phyloP scores from a whole-genome alignment of 2,888 invertebrate species.

The Agrotis ipsilon region DNA sequence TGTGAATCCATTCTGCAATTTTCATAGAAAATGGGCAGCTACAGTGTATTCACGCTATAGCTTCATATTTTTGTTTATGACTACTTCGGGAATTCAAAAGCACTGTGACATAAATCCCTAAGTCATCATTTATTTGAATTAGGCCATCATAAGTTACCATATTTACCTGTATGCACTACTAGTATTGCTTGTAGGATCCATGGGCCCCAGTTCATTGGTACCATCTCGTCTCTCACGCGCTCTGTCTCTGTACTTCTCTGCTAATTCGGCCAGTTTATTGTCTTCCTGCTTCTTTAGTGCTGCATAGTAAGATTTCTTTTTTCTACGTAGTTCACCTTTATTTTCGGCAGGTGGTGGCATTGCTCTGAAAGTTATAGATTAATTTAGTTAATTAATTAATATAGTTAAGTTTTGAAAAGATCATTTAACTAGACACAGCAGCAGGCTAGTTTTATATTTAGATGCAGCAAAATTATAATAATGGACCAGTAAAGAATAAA shows the following conservation, averaged over 20 bases:
- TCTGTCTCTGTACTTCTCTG: constrained; percentile 97
- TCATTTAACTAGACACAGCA: too few species aligned
- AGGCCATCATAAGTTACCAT: too few species aligned
- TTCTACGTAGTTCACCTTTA: constrained; percentile 96
- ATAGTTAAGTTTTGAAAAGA: background rate
- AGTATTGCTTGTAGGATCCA: constrained; percentile 96
- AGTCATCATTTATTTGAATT: too few species aligned
- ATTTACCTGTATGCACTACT: constrained; percentile 94
- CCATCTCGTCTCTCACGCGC: constrained; percentile 98
- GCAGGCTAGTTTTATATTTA: background rate
- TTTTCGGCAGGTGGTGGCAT: constrained; percentile 92
- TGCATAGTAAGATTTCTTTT: constrained; percentile 98
- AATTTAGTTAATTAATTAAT: background rate
- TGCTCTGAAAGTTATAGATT: constrained; percentile 72
- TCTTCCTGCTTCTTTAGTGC: constrained; percentile 98
- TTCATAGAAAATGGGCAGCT: too few species aligned
- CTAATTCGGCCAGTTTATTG: constrained; percentile 97
- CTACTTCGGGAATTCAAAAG: too few species aligned
- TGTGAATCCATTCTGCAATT: too few species aligned
- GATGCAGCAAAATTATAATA: background rate
- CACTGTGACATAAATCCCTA: too few species aligned
- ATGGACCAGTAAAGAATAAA: background rate
- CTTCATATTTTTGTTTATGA: too few species aligned
- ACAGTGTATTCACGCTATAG: too few species aligned
- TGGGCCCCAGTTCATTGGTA: constrained; percentile 95